Conservation (phyloP, 2,888 invertebrate species). For the Ochropleura leucogaster region DNA sequence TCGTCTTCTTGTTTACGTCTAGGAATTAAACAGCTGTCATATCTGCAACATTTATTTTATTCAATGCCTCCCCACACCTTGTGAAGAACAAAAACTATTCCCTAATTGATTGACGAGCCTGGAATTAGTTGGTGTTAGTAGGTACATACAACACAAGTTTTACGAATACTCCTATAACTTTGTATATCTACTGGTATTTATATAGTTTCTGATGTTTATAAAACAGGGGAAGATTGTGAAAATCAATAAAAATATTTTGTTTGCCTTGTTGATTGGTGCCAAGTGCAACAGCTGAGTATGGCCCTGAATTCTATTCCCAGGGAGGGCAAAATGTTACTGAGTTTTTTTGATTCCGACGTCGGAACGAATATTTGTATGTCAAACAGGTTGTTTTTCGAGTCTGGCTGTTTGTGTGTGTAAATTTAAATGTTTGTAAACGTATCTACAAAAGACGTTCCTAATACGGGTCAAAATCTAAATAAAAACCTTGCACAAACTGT, state of each 20-base stretch:
- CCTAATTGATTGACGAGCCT: constrained; percentile 87
- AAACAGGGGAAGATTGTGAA: neutral
- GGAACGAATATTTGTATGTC: no score
- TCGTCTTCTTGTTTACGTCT: neutral
- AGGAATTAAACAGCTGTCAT: constrained; percentile 19
- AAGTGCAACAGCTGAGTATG: neutral
- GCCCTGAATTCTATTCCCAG: no score
- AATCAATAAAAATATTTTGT: neutral
- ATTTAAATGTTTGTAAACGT: no score
- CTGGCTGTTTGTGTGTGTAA: no score
- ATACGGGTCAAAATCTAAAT: no score
- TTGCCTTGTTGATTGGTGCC: neutral
- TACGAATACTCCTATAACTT: constrained; percentile 39
- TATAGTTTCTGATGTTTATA: neutral
- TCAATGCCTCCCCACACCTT: constrained; percentile 62
- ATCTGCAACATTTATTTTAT: constrained; percentile 48
- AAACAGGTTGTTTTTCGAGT: no score
- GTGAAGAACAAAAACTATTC: constrained; percentile 80
- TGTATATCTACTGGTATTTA: constrained; percentile 22
- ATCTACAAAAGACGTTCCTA: no score
- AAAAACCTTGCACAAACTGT: no score
- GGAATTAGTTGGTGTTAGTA: constrained; percentile 78
- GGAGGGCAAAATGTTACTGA: neutral
- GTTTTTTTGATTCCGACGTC: neutral
- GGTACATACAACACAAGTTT: constrained; percentile 65